Base-by-base conservation (phyloP, 2,113 vertebrate species). In the Craseonycteris thonglongyai region DNA sequence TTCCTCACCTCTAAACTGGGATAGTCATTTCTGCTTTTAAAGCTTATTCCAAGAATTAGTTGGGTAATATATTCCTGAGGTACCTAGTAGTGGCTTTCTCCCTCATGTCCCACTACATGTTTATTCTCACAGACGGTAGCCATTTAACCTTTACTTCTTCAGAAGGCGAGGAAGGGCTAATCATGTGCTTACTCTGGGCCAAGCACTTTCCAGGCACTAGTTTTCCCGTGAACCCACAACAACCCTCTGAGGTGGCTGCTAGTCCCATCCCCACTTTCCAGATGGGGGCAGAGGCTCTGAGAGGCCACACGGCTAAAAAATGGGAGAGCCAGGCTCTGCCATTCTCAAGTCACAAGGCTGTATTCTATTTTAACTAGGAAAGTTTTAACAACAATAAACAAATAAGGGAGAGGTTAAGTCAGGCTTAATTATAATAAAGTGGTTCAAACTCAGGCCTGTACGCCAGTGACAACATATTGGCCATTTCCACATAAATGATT, bases 171-270 rank as follows among this genome's bases (percentile, higher is more conserved):
- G 56, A 16, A 28, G 49, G 14, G 7, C 42, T 40, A 6, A 65
- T 6, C 7, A 7, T 0, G 0, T 13, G 30, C 51, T 56, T 30
- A 4, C 40, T 19, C 38, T 51, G 35, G 28, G 71, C 3, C 47
- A 22, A 14, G 19, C 19, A 49, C 22, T 4, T 5, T 6, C 35
- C 35, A 38, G 51, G 35, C 47, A 24, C 3, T 0, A 24, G 63
- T 33, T 16, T 9, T 19, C 9, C 30, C 16, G 24, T 59, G 58
- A 59, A 59, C 26, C 9, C 30, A 51, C 1, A 24, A 22, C 2
- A 0, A 40, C 38, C 35, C 74, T 19, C 16, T 0, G 12, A 45
- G 22, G 42, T 15, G 7, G 33, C 28, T 22, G 63, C 49, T n/a
- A 22, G 13, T 30, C 28, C 58, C 28, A 14, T 5, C 3, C 38